These are phyloP conservation scores for Drosophila borealis DNA, from an alignment of 2,888 invertebrate genomes.

Conservation along the genomic window DNA sequence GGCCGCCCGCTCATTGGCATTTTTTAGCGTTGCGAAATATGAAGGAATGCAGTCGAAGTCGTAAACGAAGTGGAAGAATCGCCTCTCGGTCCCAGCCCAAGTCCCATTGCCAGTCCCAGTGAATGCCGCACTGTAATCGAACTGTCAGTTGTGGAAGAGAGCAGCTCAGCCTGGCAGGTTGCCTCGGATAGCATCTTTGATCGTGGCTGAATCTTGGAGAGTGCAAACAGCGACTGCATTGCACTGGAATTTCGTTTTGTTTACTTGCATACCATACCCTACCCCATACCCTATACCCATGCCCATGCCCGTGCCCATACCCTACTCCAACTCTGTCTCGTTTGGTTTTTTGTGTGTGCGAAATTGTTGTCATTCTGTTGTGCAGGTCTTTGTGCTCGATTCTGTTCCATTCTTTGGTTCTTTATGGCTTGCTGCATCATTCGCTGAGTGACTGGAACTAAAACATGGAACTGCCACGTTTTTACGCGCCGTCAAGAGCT, in stretches of 20 bases:
- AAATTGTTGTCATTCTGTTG: constrained; percentile 59
- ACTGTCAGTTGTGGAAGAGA: constrained; percentile 41
- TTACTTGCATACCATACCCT: constrained; percentile 25
- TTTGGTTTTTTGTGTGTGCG: constrained; percentile 30
- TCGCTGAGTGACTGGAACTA: constrained; percentile 48
- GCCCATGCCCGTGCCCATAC: background rate
- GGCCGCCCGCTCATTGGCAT: constrained; percentile 60
- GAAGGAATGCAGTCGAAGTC: constrained; percentile 69
- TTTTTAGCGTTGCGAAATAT: constrained; percentile 73
- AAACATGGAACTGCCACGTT: constrained; percentile 36
- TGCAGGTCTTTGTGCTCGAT: constrained; percentile 19
- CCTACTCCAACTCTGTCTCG: constrained; percentile 9
- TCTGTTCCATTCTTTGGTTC: constrained; percentile 29
- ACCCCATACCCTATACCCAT: background rate
- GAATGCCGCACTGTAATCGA: constrained; percentile 63
- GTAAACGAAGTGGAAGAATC: constrained; percentile 42
- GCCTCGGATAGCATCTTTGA: constrained; percentile 24
- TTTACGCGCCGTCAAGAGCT: constrained; percentile 34
- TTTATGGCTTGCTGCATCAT: constrained; percentile 64
- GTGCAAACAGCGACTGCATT: constrained; percentile 13
- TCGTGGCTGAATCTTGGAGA: constrained; percentile 18
- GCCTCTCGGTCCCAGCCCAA: constrained; percentile 14
- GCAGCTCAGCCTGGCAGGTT: constrained; percentile 40
- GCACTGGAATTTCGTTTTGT: constrained; percentile 39
- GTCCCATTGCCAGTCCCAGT: background rate